These are phyloP conservation scores for Drosophila nr. perissopoda DNA, from an alignment of 2,888 invertebrate genomes.

Conservation along the genomic window DNA sequence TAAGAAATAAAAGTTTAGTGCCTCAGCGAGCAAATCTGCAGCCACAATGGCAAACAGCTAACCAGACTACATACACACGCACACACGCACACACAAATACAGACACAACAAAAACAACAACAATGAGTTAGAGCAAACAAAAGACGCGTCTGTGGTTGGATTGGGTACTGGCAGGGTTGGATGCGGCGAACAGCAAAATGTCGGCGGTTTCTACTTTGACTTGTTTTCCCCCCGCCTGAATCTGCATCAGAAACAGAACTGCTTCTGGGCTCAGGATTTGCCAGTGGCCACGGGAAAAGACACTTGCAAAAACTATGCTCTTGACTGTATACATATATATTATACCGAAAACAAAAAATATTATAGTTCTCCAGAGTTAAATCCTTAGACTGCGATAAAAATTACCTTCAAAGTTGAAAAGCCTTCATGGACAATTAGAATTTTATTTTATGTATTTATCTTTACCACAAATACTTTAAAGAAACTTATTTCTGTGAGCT, in stretches of 20 bases:
- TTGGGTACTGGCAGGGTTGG: constrained; percentile 26
- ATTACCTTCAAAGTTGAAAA: not conserved
- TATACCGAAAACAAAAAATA: not conserved
- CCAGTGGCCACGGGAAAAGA: not conserved
- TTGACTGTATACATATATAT: not conserved
- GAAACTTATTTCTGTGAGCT: not conserved
- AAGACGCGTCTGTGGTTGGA: constrained; percentile 79
- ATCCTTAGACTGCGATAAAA: not conserved
- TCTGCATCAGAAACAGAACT: constrained; percentile 23
- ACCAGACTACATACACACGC: constrained; percentile 47
- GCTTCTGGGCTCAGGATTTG: constrained; percentile 18
- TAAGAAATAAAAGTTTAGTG: constrained; percentile 80
- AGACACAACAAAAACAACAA: constrained; percentile 31
- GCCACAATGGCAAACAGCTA: constrained; percentile 71
- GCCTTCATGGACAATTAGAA: not conserved
- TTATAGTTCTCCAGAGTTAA: not conserved
- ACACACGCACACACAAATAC: constrained; percentile 15
- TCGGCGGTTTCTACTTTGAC: constrained; percentile 70
- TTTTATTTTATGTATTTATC: not conserved
- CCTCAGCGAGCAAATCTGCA: constrained; percentile 77
- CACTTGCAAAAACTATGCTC: not conserved
- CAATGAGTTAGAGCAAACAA: constrained; percentile 72
- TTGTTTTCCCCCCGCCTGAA: constrained; percentile 54
- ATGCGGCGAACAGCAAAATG: constrained; percentile 65
- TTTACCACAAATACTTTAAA: not conserved